phyloP scores from a whole-genome alignment of 2,797 vertebrate species.

The Scolopax rusticola region DNA sequence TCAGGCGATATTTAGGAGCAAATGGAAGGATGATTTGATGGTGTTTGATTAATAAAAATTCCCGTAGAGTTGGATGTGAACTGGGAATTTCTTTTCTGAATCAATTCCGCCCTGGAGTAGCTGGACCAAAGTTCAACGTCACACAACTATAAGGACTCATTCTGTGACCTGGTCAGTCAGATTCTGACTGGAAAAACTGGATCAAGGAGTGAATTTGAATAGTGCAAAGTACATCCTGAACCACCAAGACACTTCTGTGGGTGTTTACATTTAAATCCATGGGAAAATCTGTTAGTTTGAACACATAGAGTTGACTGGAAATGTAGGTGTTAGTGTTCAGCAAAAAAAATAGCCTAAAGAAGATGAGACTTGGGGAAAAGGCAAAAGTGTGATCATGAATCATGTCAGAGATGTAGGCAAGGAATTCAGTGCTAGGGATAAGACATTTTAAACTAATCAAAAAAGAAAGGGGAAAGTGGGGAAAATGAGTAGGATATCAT shows the following conservation, averaged over 20 bases:
- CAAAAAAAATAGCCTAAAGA: not conserved
- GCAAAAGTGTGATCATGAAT: conserved; percentile 58
- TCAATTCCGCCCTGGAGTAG: not conserved
- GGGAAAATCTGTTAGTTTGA: conserved; percentile 31
- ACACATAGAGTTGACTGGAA: not conserved
- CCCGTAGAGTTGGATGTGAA: not conserved
- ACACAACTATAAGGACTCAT: not conserved
- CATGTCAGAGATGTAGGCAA: conserved; percentile 51
- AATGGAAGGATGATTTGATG: not conserved
- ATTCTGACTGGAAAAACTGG: not conserved
- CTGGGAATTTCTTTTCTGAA: not conserved
- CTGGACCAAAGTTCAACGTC: not conserved
- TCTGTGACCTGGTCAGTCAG: not conserved
- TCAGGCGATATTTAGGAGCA: not conserved
- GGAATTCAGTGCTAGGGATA: conserved; percentile 6
- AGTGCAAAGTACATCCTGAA: not conserved
- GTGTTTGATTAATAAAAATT: not conserved
- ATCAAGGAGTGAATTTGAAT: not conserved
- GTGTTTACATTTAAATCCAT: not conserved
- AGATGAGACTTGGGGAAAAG: not conserved
- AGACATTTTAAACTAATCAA: not conserved
- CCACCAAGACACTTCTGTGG: not conserved
- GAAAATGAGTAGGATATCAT: not conserved
- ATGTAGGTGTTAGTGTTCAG: conserved; percentile 48
- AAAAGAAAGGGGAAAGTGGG: not conserved